phyloP scores from a whole-genome alignment of 2,888 invertebrate species.

The Macaria notata region DNA sequence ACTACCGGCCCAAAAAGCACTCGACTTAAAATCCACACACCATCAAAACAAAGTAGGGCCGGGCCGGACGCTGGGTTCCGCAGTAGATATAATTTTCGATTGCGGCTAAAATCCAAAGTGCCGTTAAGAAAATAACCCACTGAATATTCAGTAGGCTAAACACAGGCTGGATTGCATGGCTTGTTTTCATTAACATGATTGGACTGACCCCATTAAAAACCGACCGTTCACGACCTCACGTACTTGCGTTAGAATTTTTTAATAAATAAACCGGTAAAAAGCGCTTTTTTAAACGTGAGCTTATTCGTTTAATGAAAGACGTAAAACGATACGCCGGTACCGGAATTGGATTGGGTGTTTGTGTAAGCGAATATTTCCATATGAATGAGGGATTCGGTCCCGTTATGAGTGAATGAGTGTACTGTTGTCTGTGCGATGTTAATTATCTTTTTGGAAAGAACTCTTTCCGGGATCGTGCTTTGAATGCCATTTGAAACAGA shows the following conservation, averaged over 20 bases:
- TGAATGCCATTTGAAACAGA: no score
- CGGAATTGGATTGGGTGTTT: constrained; percentile 21
- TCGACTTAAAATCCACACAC: constrained; percentile 11
- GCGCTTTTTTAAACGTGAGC: constrained; percentile 15
- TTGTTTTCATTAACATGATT: constrained; percentile 80
- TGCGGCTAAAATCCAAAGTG: constrained; percentile 61
- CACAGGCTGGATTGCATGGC: constrained; percentile 65
- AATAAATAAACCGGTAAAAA: constrained; percentile 33
- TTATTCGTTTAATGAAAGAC: constrained; percentile 25
- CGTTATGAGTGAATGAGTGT: constrained; percentile 1
- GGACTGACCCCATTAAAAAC: constrained; percentile 70
- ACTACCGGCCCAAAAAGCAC: constrained; percentile 10
- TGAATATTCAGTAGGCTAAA: constrained; percentile 73
- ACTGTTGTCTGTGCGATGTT: not conserved
- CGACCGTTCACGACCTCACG: constrained; percentile 43
- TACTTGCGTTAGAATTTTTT: constrained; percentile 40
- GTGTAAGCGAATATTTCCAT: constrained; percentile 16
- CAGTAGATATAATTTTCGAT: constrained; percentile 42
- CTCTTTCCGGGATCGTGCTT: no score
- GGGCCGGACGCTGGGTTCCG: constrained; percentile 20
- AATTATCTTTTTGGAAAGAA: constrained; percentile 9
- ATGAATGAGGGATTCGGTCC: constrained; percentile 12
- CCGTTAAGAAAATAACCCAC: constrained; percentile 71
- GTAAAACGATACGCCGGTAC: constrained; percentile 21
- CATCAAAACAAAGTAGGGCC: constrained; percentile 16